Evolutionary conservation across 37 sponge, comb jelly and placozoan genomes (phyloP).

Genomic region (Axinella damicornis): DNA sequence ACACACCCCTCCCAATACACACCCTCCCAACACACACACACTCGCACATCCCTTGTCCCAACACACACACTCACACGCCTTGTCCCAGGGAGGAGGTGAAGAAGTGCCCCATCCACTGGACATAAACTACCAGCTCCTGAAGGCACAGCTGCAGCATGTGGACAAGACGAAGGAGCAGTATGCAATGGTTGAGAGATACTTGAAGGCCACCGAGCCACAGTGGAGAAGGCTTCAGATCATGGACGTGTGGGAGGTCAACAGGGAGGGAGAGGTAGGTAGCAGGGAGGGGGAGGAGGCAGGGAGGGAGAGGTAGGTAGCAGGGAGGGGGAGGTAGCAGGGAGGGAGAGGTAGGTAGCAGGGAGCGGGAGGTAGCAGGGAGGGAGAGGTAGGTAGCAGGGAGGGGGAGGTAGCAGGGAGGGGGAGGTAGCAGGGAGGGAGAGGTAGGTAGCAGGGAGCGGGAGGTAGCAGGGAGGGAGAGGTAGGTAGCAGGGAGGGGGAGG

Average conservation of each 20-base stretch:
- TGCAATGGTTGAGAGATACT: conserved; percentile 67
- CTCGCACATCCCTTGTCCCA: not conserved
- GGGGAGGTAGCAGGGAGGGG: too few relatives aligned
- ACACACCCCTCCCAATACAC: not conserved
- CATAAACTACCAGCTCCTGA: conserved; percentile 69
- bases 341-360: too few relatives aligned
- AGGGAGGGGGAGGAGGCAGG: too few relatives aligned
- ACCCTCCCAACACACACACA: too few relatives aligned
- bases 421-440: too few relatives aligned
- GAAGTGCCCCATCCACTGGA: conserved; percentile 86
- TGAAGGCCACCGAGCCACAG: conserved; percentile 33
- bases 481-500: too few relatives aligned
- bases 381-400: too few relatives aligned
- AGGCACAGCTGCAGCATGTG: conserved; percentile 62
- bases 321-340: too few relatives aligned
- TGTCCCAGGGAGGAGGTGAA: conserved; percentile 11
- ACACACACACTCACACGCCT: not conserved
- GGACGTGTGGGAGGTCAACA: conserved; percentile 78
- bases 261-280: conserved; percentile 76
- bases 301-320: too few relatives aligned
- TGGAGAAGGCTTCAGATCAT: conserved; percentile 48
- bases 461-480: too few relatives aligned
- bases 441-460: too few relatives aligned
- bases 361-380: too few relatives aligned
- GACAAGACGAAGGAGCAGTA: conserved; percentile 28